Evolutionary conservation across 1,140 invertebrate species (phyloP).

Genomic region (Sweltsa coloradensis): DNA sequence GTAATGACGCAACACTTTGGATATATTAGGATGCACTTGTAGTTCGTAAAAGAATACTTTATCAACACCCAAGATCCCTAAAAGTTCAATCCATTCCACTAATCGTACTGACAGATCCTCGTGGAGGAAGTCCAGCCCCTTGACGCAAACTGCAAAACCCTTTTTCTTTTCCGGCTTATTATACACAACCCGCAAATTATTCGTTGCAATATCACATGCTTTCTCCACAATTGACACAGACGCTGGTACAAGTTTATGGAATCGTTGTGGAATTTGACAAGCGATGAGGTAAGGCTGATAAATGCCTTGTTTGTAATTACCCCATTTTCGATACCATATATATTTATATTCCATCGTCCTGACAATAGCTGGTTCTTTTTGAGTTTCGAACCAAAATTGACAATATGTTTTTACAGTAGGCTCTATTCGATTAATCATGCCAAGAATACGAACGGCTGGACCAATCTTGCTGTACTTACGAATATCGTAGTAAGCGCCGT

Average conservation of each 20-base stretch:
- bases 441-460: slow-evolving; percentile 71
- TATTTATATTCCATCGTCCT: slow-evolving; percentile 83
- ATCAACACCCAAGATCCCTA: slow-evolving; percentile 75
- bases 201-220: slow-evolving; percentile 71
- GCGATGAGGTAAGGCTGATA: slow-evolving; percentile 85
- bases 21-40: slow-evolving; percentile 80
- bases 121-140: slow-evolving; percentile 81
- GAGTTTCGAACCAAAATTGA: slow-evolving; percentile 80
- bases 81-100: slow-evolving; percentile 90
- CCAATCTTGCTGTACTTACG: slow-evolving; percentile 61
- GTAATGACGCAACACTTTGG: slow-evolving; percentile 76
- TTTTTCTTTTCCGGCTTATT: slow-evolving; percentile 57
- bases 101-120: slow-evolving; percentile 80
- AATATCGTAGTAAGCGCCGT: slow-evolving; percentile 79
- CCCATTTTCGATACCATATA: slow-evolving; percentile 90
- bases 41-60: slow-evolving; percentile 89
- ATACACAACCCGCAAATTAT: slow-evolving; percentile 77
- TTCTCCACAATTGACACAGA: slow-evolving; percentile 79
- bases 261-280: slow-evolving; percentile 64
- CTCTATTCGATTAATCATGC: slow-evolving; percentile 81
- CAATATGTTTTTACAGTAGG: slow-evolving; percentile 72
- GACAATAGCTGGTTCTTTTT: slow-evolving; percentile 64
- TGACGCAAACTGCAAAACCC: slow-evolving; percentile 88
- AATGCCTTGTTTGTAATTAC: slow-evolving; percentile 83
- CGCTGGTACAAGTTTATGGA: slow-evolving; percentile 59